Conservation (phyloP, 2,888 invertebrate genomes). For the Arrhopalites spinosus region DNA sequence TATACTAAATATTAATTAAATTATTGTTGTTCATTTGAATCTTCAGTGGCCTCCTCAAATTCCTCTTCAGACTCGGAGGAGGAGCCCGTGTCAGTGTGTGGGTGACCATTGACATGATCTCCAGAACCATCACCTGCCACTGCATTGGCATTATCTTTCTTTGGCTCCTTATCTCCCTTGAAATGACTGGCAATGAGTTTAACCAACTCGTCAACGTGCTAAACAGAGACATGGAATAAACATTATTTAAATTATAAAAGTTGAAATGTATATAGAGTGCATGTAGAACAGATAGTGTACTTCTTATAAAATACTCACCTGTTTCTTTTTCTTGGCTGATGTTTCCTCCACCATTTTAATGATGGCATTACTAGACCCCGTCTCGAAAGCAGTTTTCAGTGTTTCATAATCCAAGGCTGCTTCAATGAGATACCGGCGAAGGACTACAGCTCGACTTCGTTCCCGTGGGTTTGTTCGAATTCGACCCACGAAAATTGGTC, state of each 20-base stretch:
- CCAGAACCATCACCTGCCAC: constrained; percentile 24
- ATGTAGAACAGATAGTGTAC: not conserved
- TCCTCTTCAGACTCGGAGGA: constrained; percentile 23
- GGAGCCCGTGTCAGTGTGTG: constrained; percentile 2
- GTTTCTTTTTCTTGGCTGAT: constrained; percentile 45
- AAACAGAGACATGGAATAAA: constrained; percentile 1
- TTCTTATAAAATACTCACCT: constrained; percentile 31
- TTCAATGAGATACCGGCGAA: constrained; percentile 76
- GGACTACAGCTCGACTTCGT: constrained; percentile 75
- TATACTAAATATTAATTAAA: too few species aligned
- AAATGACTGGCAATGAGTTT: constrained; percentile 79
- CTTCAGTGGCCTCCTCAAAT: constrained; percentile 24
- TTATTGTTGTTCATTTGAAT: constrained; percentile 12
- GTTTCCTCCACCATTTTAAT: constrained; percentile 47
- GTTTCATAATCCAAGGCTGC: constrained; percentile 74
- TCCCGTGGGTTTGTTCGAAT: constrained; percentile 68
- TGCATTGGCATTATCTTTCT: constrained; percentile 44
- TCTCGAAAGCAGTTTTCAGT: constrained; percentile 68
- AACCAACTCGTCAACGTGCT: constrained; percentile 73
- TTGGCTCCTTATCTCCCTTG: constrained; percentile 60
- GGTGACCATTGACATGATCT: not conserved
- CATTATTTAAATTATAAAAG: not conserved
- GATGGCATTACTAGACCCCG: constrained; percentile 56
- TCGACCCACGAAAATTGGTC: constrained; percentile 47
- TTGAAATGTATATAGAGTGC: not conserved